Base-by-base conservation (phyloP, 2,113 vertebrate species). In the Ursus arctos region DNA sequence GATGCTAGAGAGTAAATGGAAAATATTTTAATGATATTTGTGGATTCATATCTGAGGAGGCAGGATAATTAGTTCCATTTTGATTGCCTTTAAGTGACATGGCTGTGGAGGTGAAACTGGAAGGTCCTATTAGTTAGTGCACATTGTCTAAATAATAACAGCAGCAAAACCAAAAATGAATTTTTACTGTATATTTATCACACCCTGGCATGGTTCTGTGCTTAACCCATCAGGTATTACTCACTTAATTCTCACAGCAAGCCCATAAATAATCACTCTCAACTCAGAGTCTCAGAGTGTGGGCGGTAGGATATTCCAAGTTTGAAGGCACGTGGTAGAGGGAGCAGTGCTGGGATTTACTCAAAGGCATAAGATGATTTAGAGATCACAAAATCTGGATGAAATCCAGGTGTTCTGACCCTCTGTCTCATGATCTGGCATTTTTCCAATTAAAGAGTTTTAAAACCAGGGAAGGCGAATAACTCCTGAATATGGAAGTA, bases 11-110 rank as follows among this genome's bases (percentile, higher is more conserved):
- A 69, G 13, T 86, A 83, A 98, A 94, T 51, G 96, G 26, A 33
- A 97, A 93, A 76, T 69, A 94, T 95, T 33, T 80, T 49, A 89
- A 94, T 97, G 7, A 59, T 96, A 94, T 85, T 90, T 92, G 59
- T 97, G 81, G 94, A 79, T 88, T 97, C 53, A 74, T 33, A 76
- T 88, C 61, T 91, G 61, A 98, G 92, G 63, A 90, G 49, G 83
- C 97, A 98, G 90, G 92, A 91, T 98, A 97, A 97, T 95, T 95
- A 96, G 80, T 67, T 92, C 79, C 63, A 96, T n/a, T 92, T 92
- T 93, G 83, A 89, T 94, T 94, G 94, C 85, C 95, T 97, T 97
- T 36, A 11, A 85, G 12, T 51, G 36, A 53, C 61, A 51, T 47
- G 49, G 18, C 36, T 22, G 40, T 84, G 26, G 33, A 49, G 10